Evolutionary conservation across 2,888 invertebrate genomes (phyloP), one percentile per base, ranked within the genome.

Genomic region (Torymus tubicola): DNA sequence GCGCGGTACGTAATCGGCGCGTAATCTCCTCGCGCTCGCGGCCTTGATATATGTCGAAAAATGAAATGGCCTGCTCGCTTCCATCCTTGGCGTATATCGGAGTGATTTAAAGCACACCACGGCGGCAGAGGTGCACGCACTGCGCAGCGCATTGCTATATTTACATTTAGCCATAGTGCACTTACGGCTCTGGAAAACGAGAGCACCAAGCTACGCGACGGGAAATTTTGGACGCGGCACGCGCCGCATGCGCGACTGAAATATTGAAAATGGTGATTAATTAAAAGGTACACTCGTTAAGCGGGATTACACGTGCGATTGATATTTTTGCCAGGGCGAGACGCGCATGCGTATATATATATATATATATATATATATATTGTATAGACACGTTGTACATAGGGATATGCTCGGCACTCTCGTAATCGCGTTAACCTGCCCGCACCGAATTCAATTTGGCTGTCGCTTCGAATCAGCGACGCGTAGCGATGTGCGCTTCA

Each of bases 271-370:
- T 83, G 86, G 85, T 85, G 86, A 87, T 87, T 87, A 86, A 88
- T 88, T 86, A 87, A 88, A 88, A 87, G 87, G 86, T 86, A 85
- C 86, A 85, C 86, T 87, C 86, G 88, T 87, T 86, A 87, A 88
- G 84, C 86, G 85, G 87, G 85, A 87, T 88, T 87, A 88, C 87
- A 86, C 86, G 86, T 85, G 86, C 87, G 88, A 88, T 87, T 87
- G 87, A 87, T 86, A 87, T 87, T 87, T 88, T 87, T 86, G 85
- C 84, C 11, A 18, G 5, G 10, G 50, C 52, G 12, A 18, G 2
- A 24, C 14, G 55, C 11, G 14, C 31, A 31, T 31, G n/a, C 63
- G 16, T 0, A 53, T n/a, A 31, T 10, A 21, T 13, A 52, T 70
- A 50, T 61, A 61, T 11, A 58, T 11, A 11, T 14, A 21, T 12